Evolutionary conservation across 1,140 invertebrate species (phyloP).

Genomic region (Pomacea maculata): DNA sequence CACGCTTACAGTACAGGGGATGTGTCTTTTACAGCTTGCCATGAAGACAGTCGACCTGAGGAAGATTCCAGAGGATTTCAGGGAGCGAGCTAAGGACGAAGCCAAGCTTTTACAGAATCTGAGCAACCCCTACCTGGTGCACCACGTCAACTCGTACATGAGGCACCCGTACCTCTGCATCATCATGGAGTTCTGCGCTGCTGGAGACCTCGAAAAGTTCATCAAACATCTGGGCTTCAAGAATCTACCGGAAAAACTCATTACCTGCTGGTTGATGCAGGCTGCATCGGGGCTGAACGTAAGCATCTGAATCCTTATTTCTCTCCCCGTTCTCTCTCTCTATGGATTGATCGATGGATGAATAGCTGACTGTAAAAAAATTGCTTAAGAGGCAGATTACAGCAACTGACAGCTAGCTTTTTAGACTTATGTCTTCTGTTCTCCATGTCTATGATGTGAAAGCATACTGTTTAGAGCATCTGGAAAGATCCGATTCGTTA

Average conservation of each 20-base stretch:
- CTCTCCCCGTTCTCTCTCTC: too few relatives aligned
- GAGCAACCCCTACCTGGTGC: constrained; percentile 21
- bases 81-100: constrained; percentile 11
- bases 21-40: constrained; percentile 10
- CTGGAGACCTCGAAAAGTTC: constrained; percentile 24
- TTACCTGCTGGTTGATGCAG: constrained; percentile 28
- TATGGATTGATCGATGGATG: too few relatives aligned
- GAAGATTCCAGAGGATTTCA: constrained; percentile 2
- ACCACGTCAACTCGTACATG: constrained; percentile 23
- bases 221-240: background rate
- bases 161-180: constrained; percentile 21
- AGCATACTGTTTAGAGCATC: too few relatives aligned
- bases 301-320: background rate
- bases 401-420: too few relatives aligned
- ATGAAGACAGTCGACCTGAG: constrained; percentile 22
- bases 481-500: too few relatives aligned
- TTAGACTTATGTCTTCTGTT: too few relatives aligned
- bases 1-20: too few relatives aligned
- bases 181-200: constrained; percentile 29
- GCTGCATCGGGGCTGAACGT: constrained; percentile 21
- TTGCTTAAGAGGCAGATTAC: too few relatives aligned
- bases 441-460: too few relatives aligned
- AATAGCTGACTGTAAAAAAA: too few relatives aligned
- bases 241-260: constrained; percentile 24
- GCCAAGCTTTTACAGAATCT: constrained; percentile 18